A percentile compares a stretch with the other conserved stretches of the same genome.
Evolutionary conservation across 1,140 invertebrate genomes (phyloP).

Genomic region (Drosophila punjabiensis): DNA sequence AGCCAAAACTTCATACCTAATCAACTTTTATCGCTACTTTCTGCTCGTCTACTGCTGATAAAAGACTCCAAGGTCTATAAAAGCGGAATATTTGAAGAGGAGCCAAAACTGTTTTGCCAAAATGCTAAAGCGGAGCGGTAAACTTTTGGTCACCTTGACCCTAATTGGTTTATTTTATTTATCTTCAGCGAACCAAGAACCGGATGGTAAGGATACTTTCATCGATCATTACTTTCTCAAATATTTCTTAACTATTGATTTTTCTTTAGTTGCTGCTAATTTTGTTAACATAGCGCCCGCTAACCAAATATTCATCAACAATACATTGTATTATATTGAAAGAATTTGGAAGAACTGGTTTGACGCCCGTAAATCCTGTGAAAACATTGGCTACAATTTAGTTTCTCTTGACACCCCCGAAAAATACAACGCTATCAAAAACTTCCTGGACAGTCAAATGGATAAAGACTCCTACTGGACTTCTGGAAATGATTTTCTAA

Average conservation of each 20-base stretch:
- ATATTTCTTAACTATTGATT: neutral
- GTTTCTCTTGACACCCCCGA: constrained; percentile 8
- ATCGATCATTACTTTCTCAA: neutral
- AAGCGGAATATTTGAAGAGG: neutral
- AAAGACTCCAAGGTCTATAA: neutral
- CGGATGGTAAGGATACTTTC: neutral
- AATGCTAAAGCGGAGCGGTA: neutral
- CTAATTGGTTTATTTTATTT: neutral
- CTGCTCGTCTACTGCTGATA: neutral
- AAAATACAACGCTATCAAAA: constrained; percentile 10
- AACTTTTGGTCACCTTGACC: neutral
- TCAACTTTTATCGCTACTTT: neutral
- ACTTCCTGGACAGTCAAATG: neutral
- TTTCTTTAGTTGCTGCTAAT: neutral
- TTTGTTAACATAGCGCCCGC: neutral
- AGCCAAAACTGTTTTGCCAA: neutral
- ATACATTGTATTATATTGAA: constrained; percentile 3
- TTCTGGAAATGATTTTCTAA: constrained; percentile 20
- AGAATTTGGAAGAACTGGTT: constrained; percentile 19
- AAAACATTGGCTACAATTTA: constrained; percentile 12
- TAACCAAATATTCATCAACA: neutral
- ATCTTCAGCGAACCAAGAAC: neutral
- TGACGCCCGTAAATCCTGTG: constrained; percentile 21
- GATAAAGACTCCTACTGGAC: constrained; percentile 21
- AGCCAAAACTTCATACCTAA: neutral